phyloP scores from a whole-genome alignment of 64 coral and sea anemone species.

The Dendrophyllia cribrosa region DNA sequence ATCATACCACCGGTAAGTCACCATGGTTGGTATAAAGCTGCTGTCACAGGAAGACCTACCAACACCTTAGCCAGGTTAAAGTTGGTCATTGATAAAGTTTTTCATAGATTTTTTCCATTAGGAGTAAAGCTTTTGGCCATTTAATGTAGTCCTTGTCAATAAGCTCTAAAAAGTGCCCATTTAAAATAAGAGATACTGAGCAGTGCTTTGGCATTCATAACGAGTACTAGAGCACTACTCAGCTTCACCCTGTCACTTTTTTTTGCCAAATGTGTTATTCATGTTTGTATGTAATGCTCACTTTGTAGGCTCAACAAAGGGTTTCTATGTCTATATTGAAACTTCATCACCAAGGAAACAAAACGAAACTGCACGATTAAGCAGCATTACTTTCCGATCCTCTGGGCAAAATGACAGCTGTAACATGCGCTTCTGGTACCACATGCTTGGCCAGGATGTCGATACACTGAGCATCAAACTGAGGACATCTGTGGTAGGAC shows the following conservation, averaged over 20 bases:
- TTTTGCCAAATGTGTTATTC: neutral
- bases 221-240: too few species aligned
- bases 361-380: constrained; percentile 89
- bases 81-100: too few species aligned
- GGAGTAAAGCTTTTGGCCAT: too few species aligned
- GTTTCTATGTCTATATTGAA: constrained; percentile 94
- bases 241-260: neutral
- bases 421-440: constrained; percentile 92
- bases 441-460: constrained; percentile 93
- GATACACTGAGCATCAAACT: constrained; percentile 82
- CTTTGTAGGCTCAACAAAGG: constrained; percentile 71
- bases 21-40: neutral
- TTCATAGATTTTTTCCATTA: too few species aligned
- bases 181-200: too few species aligned
- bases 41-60: neutral
- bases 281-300: neutral
- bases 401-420: constrained; percentile 65
- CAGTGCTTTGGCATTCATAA: too few species aligned
- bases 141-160: too few species aligned
- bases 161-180: too few species aligned
- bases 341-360: constrained; percentile 88
- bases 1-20: constrained; percentile 87
- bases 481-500: constrained; percentile 74
- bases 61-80: too few species aligned
- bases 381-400: constrained; percentile 81